Percentiles rank a stretch among this genome's conserved stretches.
These are phyloP conservation scores for Craniophora ligustri DNA, from an alignment of 2,888 invertebrate genomes.

Conservation along the genomic window DNA sequence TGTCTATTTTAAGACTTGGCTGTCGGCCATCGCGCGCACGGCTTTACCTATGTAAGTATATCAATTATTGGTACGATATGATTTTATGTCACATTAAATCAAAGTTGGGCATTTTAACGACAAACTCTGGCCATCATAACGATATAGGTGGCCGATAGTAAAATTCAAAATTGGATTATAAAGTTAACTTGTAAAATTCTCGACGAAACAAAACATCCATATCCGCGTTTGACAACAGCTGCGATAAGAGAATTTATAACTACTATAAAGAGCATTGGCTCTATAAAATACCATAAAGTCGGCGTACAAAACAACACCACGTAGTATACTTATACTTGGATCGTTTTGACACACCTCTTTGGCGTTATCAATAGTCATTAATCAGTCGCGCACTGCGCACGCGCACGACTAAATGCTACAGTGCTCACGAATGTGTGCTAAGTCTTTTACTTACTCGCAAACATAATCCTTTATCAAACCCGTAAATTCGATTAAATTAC, in stretches of 20 bases:
- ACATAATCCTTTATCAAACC: conserved; percentile 31
- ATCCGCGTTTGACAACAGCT: not conserved
- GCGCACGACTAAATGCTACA: conserved; percentile 24
- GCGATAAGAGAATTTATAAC: conserved; percentile 22
- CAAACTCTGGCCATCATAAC: conserved; percentile 4
- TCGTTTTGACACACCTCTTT: conserved; percentile 54
- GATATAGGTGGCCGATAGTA: not conserved
- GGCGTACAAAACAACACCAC: conserved; percentile 16
- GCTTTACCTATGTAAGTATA: conserved; percentile 78
- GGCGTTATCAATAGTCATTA: conserved; percentile 53
- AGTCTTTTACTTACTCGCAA: conserved; percentile 21
- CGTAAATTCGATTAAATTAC: conserved; percentile 10
- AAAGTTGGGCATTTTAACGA: conserved; percentile 58
- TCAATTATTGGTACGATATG: conserved; percentile 69
- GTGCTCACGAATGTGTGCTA: conserved; percentile 42
- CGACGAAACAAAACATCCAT: conserved; percentile 10
- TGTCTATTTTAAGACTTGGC: conserved; percentile 81
- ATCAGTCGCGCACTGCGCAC: conserved; percentile 37
- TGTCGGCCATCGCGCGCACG: conserved; percentile 69
- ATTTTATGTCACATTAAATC: conserved; percentile 65
- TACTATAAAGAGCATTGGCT: conserved; percentile 6
- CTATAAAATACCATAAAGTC: conserved; percentile 19
- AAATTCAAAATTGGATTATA: not conserved
- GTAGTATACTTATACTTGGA: conserved; percentile 17
- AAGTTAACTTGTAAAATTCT: conserved; percentile 8